Evolutionary conservation across 2,797 vertebrate species (phyloP).

Genomic region (Cossypha niveicapilla): DNA sequence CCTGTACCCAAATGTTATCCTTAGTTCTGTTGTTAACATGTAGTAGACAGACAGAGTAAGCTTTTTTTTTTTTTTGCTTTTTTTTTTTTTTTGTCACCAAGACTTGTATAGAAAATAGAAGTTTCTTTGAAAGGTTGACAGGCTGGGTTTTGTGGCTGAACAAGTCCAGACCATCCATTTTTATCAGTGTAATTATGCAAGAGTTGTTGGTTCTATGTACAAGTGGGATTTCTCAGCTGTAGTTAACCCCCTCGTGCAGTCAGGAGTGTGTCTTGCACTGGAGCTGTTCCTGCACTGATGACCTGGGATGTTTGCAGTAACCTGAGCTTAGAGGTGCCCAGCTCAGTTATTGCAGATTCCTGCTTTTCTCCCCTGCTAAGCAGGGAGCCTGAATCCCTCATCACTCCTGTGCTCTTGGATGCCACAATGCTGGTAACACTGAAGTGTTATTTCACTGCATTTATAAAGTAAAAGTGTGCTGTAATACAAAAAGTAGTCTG

Average conservation of each 20-base stretch:
- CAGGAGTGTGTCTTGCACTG: neutral
- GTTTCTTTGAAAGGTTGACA: neutral
- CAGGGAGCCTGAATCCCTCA: neutral
- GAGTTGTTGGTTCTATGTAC: neutral
- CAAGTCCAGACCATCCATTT: neutral
- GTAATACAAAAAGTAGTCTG: neutral
- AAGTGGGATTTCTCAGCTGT: neutral
- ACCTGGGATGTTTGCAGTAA: neutral
- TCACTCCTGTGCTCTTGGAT: neutral
- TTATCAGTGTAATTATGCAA: neutral
- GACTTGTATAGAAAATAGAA: accelerated
- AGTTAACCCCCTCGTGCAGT: neutral
- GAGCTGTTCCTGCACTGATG: neutral
- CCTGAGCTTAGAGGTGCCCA: neutral
- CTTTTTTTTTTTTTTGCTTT: neutral
- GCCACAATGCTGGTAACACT: neutral
- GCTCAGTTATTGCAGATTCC: neutral
- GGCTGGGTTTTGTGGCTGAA: neutral
- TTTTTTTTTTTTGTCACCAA: neutral
- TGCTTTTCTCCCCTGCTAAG: neutral
- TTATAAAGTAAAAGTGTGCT: neutral
- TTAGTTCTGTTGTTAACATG: neutral
- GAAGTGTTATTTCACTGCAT: neutral
- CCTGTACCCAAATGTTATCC: neutral
- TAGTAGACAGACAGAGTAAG: neutral